A percentile compares a stretch with the other conserved stretches of the same genome.
Evolutionary conservation across 1,140 invertebrate species (phyloP).

Genomic region (Hyles vespertilio): DNA sequence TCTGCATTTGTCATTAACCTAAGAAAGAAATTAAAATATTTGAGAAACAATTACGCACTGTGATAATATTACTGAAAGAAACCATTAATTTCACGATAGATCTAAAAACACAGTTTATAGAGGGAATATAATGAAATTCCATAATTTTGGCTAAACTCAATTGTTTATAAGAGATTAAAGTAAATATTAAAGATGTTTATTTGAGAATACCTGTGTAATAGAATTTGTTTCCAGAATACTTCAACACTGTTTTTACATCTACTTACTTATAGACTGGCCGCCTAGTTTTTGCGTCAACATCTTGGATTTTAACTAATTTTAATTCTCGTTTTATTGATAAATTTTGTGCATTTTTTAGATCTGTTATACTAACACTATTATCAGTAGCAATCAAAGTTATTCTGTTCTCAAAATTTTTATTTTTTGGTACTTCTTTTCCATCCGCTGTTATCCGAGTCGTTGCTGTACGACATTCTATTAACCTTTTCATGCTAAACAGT

Average conservation of each 20-base stretch:
- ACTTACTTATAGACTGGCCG: slow-evolving; percentile 79
- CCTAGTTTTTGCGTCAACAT: slow-evolving; percentile 78
- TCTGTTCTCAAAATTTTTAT: slow-evolving; percentile 54
- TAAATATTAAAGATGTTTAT: too few relatives aligned
- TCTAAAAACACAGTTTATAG: too few relatives aligned
- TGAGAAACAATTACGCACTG: too few relatives aligned
- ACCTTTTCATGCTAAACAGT: slow-evolving; percentile 27
- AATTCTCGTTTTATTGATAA: slow-evolving; percentile 78
- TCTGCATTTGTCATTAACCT: slow-evolving; percentile 66
- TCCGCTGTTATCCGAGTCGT: slow-evolving; percentile 47
- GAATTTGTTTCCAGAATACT: too few relatives aligned
- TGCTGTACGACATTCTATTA: slow-evolving; percentile 39
- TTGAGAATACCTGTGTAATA: too few relatives aligned
- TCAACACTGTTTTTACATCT: slow-evolving; percentile 2
- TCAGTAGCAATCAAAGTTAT: slow-evolving; percentile 73
- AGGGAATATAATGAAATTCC: too few relatives aligned
- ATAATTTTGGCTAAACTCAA: too few relatives aligned
- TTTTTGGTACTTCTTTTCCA: slow-evolving; percentile 61
- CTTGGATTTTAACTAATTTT: slow-evolving; percentile 80
- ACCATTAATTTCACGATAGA: too few relatives aligned
- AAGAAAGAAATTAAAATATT: slow-evolving; percentile 13
- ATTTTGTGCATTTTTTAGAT: slow-evolving; percentile 78
- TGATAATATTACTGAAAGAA: too few relatives aligned
- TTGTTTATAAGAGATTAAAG: too few relatives aligned
- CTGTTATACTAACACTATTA: slow-evolving; percentile 67